Conservation (phyloP, 2,888 invertebrate genomes). For the Bombylius discolor region DNA sequence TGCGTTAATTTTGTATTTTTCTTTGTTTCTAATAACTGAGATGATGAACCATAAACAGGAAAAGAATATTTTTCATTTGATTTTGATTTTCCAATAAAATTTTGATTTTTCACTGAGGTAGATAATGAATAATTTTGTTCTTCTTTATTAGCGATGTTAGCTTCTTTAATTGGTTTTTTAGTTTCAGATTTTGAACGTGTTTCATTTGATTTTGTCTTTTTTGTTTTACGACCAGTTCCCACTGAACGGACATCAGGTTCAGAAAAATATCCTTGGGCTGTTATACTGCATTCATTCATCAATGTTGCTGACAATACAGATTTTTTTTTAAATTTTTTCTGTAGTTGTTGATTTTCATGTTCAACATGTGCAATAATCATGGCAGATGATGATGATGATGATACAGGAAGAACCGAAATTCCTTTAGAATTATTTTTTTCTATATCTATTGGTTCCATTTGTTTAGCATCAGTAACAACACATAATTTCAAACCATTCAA, state of each 20-base stretch:
- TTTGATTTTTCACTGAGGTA: not conserved
- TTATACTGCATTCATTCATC: constrained; percentile 11
- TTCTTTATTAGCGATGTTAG: not conserved
- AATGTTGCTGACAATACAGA: too few species aligned
- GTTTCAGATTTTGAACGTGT: constrained; percentile 38
- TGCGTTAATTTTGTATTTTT: not conserved
- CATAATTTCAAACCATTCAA: constrained; percentile 8
- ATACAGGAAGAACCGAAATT: too few species aligned
- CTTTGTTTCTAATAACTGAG: not conserved
- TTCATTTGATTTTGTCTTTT: constrained; percentile 17
- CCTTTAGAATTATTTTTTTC: too few species aligned
- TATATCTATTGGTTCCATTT: too few species aligned
- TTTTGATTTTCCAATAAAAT: not conserved
- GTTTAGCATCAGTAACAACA: too few species aligned
- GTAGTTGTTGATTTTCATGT: too few species aligned
- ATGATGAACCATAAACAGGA: too few species aligned
- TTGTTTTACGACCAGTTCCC: constrained; percentile 13
- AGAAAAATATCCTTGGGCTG: constrained; percentile 31
- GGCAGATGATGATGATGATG: too few species aligned
- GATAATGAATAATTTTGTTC: not conserved
- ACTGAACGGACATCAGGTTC: constrained; percentile 30
- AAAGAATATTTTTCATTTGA: not conserved
- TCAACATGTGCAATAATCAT: too few species aligned
- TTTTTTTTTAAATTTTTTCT: too few species aligned
- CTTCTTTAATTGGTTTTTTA: constrained; percentile 26